Conservation (phyloP, 2,888 invertebrate species). For the Drosophila diplacantha region DNA sequence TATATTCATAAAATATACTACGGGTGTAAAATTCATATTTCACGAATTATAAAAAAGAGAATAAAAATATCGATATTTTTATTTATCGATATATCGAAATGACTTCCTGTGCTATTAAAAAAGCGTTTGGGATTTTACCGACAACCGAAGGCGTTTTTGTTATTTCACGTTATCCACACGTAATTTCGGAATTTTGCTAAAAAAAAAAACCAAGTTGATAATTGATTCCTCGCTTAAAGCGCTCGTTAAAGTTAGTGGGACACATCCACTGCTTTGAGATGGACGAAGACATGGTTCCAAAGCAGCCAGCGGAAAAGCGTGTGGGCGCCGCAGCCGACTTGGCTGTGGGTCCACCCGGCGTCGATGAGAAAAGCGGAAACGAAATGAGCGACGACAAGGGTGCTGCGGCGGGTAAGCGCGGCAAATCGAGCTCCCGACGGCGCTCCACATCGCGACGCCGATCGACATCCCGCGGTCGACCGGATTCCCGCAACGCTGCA, state of each 20-base stretch:
- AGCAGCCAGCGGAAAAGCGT: constrained; percentile 71
- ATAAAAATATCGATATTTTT: neutral
- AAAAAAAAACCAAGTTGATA: constrained; percentile 9
- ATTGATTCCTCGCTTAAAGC: constrained; percentile 1
- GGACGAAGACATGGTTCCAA: constrained; percentile 73
- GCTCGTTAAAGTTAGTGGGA: constrained; percentile 27
- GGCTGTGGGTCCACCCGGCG: constrained; percentile 75
- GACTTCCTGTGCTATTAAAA: neutral
- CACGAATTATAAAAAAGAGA: neutral
- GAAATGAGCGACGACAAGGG: constrained; percentile 51
- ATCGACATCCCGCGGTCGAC: constrained; percentile 57
- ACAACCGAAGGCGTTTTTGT: constrained; percentile 11
- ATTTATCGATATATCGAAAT: neutral
- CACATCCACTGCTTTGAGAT: constrained; percentile 51
- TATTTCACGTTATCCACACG: constrained; percentile 17
- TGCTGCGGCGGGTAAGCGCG: constrained; percentile 39
- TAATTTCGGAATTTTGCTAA: constrained; percentile 19
- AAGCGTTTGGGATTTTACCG: neutral
- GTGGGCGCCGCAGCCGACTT: constrained; percentile 64
- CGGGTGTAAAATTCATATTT: neutral
- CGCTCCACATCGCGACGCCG: constrained; percentile 53
- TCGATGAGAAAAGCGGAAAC: constrained; percentile 67
- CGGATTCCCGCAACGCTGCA: constrained; percentile 62
- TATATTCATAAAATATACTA: too few relatives aligned
- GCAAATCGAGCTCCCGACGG: constrained; percentile 53